A percentile compares a stretch with the other conserved stretches of the same genome.
Conservation (phyloP, 2,797 vertebrate genomes). For the Hemitrygon akajei region DNA sequence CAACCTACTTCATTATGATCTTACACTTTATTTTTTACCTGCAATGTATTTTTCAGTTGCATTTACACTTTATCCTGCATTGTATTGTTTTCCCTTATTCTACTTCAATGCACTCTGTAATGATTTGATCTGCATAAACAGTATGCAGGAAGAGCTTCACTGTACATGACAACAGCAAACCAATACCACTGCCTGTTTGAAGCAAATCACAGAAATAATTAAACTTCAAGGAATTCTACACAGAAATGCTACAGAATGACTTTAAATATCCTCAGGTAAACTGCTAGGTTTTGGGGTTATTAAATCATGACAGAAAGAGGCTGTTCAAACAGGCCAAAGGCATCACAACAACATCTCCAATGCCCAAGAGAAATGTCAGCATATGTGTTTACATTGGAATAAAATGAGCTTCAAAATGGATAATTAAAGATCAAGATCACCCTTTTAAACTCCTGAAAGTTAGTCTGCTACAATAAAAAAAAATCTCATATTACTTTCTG, state of each 20-base stretch:
- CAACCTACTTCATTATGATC: no score
- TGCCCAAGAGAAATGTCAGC: not conserved
- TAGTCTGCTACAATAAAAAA: not conserved
- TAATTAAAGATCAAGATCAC: not conserved
- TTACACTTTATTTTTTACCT: no score
- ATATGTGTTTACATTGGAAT: not conserved
- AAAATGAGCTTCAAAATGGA: not conserved
- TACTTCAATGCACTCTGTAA: no score
- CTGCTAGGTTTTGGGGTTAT: not conserved
- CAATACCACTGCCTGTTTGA: not conserved
- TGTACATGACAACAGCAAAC: no score
- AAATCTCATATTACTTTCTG: not conserved
- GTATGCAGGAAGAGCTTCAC: no score
- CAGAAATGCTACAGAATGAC: not conserved
- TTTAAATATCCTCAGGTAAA: not conserved
- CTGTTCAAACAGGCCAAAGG: not conserved
- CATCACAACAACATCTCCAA: constrained; percentile 1
- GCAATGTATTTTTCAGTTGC: no score
- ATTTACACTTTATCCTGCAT: no score
- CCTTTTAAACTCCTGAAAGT: not conserved
- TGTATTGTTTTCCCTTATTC: no score
- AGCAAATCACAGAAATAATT: not conserved
- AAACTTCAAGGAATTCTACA: not conserved
- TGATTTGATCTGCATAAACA: no score
- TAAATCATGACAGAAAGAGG: not conserved